Conservation (phyloP, 2,113 vertebrate species). For the Furnarius figulus region DNA sequence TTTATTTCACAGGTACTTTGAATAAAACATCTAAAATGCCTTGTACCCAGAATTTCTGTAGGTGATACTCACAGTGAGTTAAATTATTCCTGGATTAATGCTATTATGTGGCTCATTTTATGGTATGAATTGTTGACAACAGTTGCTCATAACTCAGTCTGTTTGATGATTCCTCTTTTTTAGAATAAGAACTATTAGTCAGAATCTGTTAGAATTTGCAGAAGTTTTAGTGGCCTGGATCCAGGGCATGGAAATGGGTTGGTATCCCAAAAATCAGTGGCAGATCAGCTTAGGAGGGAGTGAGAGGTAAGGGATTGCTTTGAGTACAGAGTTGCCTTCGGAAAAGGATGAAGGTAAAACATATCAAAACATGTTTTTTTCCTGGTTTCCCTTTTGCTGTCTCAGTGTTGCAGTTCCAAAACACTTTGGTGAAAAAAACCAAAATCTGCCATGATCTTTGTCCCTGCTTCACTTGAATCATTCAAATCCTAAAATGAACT, state of each 20-base stretch:
- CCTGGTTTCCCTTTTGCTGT: not conserved
- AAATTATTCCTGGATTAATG: not conserved
- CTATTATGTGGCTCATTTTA: not conserved
- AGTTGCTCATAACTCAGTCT: not conserved
- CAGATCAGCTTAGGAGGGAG: not conserved
- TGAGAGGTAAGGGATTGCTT: not conserved
- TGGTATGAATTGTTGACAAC: not conserved
- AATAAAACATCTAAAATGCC: not conserved
- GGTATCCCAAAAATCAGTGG: not conserved
- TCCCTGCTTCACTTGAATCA: not conserved
- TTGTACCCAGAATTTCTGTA: not conserved
- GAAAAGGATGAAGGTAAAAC: not conserved
- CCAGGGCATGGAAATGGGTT: not conserved
- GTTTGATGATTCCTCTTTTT: not conserved
- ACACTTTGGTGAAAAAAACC: not conserved
- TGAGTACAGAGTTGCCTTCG: not conserved
- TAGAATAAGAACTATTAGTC: not conserved
- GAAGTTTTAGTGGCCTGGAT: not conserved
- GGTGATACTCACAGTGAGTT: not conserved
- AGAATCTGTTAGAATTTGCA: not conserved
- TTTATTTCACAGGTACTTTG: not conserved
- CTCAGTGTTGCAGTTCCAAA: not conserved
- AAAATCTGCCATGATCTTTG: not conserved
- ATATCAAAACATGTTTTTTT: not conserved
- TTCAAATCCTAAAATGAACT: not conserved